A percentile compares a stretch with the other conserved stretches of the same genome.
Conservation (phyloP, 2,888 invertebrate species). For the Rhagonycha fulva region DNA sequence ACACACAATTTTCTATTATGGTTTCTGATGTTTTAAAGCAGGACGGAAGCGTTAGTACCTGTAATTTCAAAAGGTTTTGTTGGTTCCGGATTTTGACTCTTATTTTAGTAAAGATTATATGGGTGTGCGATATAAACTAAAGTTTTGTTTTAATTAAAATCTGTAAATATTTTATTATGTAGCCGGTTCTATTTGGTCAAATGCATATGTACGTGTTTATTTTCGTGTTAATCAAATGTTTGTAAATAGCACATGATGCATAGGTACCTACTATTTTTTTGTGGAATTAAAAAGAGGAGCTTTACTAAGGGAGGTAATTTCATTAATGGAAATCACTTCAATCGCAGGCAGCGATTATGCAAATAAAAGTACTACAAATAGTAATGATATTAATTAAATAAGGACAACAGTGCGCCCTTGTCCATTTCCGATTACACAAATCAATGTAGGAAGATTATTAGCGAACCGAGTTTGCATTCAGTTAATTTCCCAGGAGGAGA, state of each 20-base stretch:
- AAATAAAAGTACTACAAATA: not conserved
- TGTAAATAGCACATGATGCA: not conserved
- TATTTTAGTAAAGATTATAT: not conserved
- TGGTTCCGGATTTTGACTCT: not conserved
- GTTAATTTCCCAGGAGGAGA: constrained; percentile 49
- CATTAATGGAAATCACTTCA: not conserved
- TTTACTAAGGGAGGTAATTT: not conserved
- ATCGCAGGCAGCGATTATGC: not conserved
- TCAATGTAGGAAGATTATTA: constrained; percentile 27
- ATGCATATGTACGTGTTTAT: not conserved
- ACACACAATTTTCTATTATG: constrained; percentile 6
- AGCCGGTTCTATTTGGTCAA: not conserved
- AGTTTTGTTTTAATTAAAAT: not conserved
- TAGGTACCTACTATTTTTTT: not conserved
- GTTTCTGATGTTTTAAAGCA: not conserved
- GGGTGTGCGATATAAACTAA: not conserved
- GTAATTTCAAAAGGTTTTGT: not conserved
- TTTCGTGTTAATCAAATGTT: not conserved
- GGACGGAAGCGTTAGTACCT: not conserved
- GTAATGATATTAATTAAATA: constrained; percentile 1
- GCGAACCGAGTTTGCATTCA: constrained; percentile 36
- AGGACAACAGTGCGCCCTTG: constrained; percentile 11
- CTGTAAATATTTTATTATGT: not conserved
- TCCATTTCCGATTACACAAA: constrained; percentile 24
- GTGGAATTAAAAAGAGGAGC: not conserved